These are phyloP conservation scores for Pipistrellus kuhlii DNA, from an alignment of 2,797 vertebrate species.

Conservation along the genomic window DNA sequence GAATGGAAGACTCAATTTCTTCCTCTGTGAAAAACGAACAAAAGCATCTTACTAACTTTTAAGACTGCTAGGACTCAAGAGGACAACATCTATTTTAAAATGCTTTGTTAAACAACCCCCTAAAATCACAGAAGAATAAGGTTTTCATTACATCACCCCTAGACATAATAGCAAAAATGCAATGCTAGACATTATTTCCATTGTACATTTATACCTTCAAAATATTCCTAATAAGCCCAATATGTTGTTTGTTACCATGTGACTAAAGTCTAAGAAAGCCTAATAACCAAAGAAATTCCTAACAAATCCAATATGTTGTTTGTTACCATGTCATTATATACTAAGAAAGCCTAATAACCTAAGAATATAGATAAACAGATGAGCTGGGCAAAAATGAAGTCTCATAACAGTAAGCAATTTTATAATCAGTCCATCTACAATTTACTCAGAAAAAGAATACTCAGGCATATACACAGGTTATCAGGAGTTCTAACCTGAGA, in stretches of 20 bases:
- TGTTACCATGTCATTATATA: not conserved
- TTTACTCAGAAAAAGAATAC: constrained; percentile 42
- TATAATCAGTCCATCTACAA: constrained; percentile 44
- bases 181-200: constrained; percentile 13
- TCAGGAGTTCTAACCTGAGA: constrained; percentile 4
- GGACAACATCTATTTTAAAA: constrained; percentile 22
- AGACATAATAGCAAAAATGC: constrained; percentile 26
- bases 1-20: not conserved
- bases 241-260: not conserved
- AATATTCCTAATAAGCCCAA: not conserved
- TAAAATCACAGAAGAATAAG: not conserved
- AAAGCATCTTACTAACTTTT: constrained; percentile 38
- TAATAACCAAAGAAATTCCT: not conserved
- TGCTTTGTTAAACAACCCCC: not conserved
- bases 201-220: not conserved
- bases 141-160: not conserved
- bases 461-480: not conserved
- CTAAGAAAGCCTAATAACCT: constrained; percentile 3
- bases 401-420: constrained; percentile 43
- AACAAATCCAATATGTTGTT: constrained; percentile 10
- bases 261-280: no score
- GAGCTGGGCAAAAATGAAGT: not conserved
- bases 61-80: not conserved
- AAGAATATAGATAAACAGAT: constrained; percentile 33
- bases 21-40: constrained; percentile 7